Evolutionary conservation across 2,888 invertebrate species (phyloP), one percentile per base, ranked within the genome.

Genomic region (Epicampocera succincta): DNA sequence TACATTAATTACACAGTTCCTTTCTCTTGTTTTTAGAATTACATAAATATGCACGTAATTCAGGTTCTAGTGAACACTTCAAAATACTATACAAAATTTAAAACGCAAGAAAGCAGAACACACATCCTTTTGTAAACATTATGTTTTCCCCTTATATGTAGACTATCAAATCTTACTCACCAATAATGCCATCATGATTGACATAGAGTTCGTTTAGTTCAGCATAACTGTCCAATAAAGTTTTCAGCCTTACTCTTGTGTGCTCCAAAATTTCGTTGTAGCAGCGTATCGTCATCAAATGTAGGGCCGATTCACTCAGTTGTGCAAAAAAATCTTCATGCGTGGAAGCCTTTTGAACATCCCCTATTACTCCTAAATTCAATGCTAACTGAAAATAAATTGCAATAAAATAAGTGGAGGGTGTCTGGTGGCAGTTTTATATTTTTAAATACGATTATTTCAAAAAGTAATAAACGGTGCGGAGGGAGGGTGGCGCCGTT

Each of bases 271-370:
- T 87, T 58, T 91, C 91, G 0, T 85, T 84, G 44, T 89, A 90
- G 56, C 88, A 89, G 12, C 88, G 87, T 61, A 87, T 85, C 56
- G 88, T 85, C 25, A 87, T 85, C 42, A 88, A 73, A 71, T 89
- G 87, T 33, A 90, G 83, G 4, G 88, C 87, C 40, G 90, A 87
- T 84, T 90, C 89, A 78, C 90, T 91, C 38, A 91, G 83, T 63
- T 88, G 90, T 63, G 90, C 91, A 85, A 91, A 88, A 83, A 91
- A 91, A 80, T 91, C 91, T 86, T 91, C 91, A 81, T 91, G 90
- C 68, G 86, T 86, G 84, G 88, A 87, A 86, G 91, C 90, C 86
- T 90, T 90, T 17, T 88, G 87, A 84, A 86, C 84, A 84, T 91
- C 89, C 21, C 84, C 84, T 50, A 90, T 84, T 2, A 91, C 87